Base-by-base conservation (phyloP, 2,113 vertebrate genomes). In the Xyliphius kryptos region DNA sequence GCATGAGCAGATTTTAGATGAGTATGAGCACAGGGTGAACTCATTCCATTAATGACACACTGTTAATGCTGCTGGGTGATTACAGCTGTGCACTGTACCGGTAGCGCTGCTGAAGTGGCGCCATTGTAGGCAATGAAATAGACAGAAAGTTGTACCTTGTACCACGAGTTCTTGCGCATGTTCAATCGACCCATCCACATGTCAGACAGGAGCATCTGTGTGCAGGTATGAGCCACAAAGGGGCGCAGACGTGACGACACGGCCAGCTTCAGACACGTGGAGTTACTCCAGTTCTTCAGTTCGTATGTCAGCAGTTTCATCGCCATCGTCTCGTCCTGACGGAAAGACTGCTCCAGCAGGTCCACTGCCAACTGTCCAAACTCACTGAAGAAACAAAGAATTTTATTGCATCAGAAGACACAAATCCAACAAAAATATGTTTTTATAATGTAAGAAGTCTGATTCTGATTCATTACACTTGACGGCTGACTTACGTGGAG, bases 111-210 rank as follows among this genome's bases (percentile, higher is more conserved):
- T 32, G 26, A 32, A 32, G 26, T 32, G 26, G 26, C 26, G 7
- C 26, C 26, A 32, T 32, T 32, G 4, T 32, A 7, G 1, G 14
- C 43, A 8, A n/a, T 5, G 14, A 12, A 37, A 9, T 21, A 50
- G 37, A 46, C 12, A 10, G 59, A 12, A 19, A 20, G 44, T 21
- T 38, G 16, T 89, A 99, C 96, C 93, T 99, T 99, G 86, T 98
- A 97, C 96, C 96, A 98, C 16, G 96, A 99, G 87, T 98, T 99
- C 83, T 99, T 99, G 74, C 95, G 91, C 96, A 99, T 99, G 83
- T 99, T 99, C 55, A 99, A 84, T 46, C 92, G 88, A 63, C 96
- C 95, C 96, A 99, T 99, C 96, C 96, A 99, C 95, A 99, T 98
- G 82, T 99, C 96, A 0, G 94, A 97, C 12, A 99, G 81, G 76